Evolutionary conservation across 2,888 invertebrate genomes (phyloP).

Genomic region (Drosophila aldrichi): DNA sequence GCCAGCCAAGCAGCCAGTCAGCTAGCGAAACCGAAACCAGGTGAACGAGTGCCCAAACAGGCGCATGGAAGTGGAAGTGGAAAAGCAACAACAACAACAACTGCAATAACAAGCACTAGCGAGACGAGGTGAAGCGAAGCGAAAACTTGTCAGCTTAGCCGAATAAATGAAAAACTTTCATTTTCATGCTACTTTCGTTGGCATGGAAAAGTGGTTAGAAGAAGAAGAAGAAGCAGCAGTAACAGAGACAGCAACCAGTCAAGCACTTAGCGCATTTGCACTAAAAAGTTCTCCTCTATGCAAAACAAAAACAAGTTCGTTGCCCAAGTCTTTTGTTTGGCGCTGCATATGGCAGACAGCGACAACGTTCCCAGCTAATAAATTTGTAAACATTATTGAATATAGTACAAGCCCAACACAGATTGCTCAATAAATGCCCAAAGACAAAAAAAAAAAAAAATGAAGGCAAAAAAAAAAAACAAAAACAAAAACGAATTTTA

Average conservation of each 20-base stretch:
- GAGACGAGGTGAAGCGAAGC: slow-evolving; percentile 42
- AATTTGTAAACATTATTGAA: slow-evolving; percentile 77
- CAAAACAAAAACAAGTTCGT: slow-evolving; percentile 57
- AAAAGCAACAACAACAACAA: slow-evolving; percentile 27
- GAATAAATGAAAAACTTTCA: slow-evolving; percentile 69
- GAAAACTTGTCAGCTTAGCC: slow-evolving; percentile 67
- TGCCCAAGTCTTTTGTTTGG: slow-evolving; percentile 73
- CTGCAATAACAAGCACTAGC: slow-evolving; percentile 17
- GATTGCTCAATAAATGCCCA: slow-evolving; percentile 66
- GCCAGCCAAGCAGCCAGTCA: slow-evolving; percentile 32
- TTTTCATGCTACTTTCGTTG: slow-evolving; percentile 66
- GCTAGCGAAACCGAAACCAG: slow-evolving; percentile 69
- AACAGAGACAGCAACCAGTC: not conserved
- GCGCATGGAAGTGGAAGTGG: slow-evolving; percentile 59
- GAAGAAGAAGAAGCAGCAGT: slow-evolving; percentile 5
- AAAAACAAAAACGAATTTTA: slow-evolving; percentile 18
- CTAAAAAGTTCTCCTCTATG: slow-evolving; percentile 25
- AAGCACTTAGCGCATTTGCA: slow-evolving; percentile 17
- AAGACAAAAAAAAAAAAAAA: slow-evolving; percentile 27
- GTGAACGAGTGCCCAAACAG: slow-evolving; percentile 69
- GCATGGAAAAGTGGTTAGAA: slow-evolving; percentile 54
- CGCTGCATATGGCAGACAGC: slow-evolving; percentile 35
- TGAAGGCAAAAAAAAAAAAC: slow-evolving; percentile 17
- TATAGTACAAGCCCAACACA: slow-evolving; percentile 48
- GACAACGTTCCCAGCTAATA: slow-evolving; percentile 73